Base-by-base conservation (phyloP, 2,113 vertebrate species). In the Macquaria australasica region DNA sequence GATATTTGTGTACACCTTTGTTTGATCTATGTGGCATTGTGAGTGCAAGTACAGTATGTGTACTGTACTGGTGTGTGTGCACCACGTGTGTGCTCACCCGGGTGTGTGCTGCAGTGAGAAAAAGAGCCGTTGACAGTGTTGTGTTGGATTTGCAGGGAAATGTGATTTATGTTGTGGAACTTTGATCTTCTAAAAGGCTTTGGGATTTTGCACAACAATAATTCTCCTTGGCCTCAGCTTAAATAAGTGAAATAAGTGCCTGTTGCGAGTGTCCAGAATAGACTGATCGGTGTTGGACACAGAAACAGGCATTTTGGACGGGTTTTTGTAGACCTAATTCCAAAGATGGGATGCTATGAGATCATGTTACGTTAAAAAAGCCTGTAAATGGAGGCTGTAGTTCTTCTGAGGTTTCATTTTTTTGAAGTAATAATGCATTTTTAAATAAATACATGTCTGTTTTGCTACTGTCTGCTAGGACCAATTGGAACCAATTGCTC, bases 121-220 rank as follows among this genome's bases (percentile, higher is more conserved):
- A 77, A 71, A 56, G 77, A 75, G 64, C 16, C 6, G 23, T 8
- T 28, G 11, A 34, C 62, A 73, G 63, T 20, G 56, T 18, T 25
- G 59, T 87, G 85, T 80, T 87, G 91, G 69, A 91, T 94, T 92
- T 94, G 87, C 81, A 81, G 83, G 87, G 82, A 88, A 90, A 92
- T 79, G 66, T 94, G 92, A 95, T 95, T 96, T 93, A 94, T 94
- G 90, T 84, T 82, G 82, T 84, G 87, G 89, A 94, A 93, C 94
- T 95, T 94, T 95, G 94, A 95, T 96, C 94, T 95, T 83, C 89
- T 94, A 90, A 95, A 95, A 94, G 91, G 90, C 88, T 94, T 88
- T 83, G 87, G 91, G 93, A 95, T 95, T 95, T 86, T 92, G 95
- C 87, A 94, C 91, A 92, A 95, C 94, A 94, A 94, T 95, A 94